Evolutionary conservation across 35 echinoderm and acorn worm genomes (phyloP).

Genomic region (Ophiothrix spiculata): DNA sequence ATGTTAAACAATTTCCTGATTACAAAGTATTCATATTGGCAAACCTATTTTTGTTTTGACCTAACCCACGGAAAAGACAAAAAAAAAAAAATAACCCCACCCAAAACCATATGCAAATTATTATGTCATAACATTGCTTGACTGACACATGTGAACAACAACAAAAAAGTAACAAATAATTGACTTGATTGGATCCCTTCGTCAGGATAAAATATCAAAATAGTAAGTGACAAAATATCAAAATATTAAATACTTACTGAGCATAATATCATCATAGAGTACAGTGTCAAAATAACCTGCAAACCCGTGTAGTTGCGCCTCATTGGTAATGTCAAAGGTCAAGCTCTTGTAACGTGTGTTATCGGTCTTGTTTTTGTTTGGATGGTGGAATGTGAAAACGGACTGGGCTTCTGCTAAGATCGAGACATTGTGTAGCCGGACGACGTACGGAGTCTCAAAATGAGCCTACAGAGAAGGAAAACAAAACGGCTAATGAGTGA

Average conservation of each 20-base stretch:
- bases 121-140: too few relatives aligned
- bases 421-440: constrained; percentile 88
- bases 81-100: too few relatives aligned
- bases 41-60: too few relatives aligned
- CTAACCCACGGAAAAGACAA: too few relatives aligned
- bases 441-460: constrained; percentile 98
- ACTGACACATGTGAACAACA: too few relatives aligned
- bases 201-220: too few relatives aligned
- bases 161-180: neutral
- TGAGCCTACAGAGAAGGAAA: constrained; percentile 61
- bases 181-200: too few relatives aligned
- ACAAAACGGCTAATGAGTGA: constrained; percentile 5
- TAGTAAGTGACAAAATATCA: too few relatives aligned
- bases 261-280: constrained; percentile 86
- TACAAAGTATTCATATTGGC: too few relatives aligned
- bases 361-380: constrained; percentile 61
- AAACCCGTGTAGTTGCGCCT: constrained; percentile 88
- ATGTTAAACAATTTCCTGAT: too few relatives aligned
- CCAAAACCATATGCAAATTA: too few relatives aligned
- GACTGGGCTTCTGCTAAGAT: constrained; percentile 75
- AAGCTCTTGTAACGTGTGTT: constrained; percentile 82
- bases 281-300: constrained; percentile 98
- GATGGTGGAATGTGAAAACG: constrained; percentile 83
- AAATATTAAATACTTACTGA: constrained; percentile 70
- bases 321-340: constrained; percentile 63